phyloP scores from a whole-genome alignment of 2,113 vertebrate genomes.

The Zosterops lateralis region DNA sequence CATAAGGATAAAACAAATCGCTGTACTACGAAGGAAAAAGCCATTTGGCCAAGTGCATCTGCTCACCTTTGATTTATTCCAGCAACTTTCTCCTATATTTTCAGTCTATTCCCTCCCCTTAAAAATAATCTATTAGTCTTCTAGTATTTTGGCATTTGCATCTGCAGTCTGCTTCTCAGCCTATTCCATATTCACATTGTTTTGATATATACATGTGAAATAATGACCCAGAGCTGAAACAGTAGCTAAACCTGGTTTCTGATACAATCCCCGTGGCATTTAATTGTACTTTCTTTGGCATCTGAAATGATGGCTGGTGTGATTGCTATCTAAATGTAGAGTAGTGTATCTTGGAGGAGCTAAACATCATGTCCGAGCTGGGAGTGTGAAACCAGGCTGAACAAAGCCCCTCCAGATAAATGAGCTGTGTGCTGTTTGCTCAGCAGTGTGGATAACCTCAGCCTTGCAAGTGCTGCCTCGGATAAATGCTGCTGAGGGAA shows the following conservation, averaged over 20 bases:
- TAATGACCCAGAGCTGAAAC: conserved; percentile 52
- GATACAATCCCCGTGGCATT: not conserved
- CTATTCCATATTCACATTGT: conserved; percentile 34
- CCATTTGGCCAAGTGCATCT: conserved; percentile 60
- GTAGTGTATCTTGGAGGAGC: not conserved
- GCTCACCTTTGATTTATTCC: conserved; percentile 66
- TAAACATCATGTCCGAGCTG: not conserved
- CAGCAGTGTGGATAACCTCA: not conserved
- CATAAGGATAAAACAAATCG: conserved; percentile 54
- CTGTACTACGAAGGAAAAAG: conserved; percentile 33
- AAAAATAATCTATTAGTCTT: conserved; percentile 58
- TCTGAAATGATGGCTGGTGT: conserved; percentile 12
- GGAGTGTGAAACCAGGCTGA: not conserved
- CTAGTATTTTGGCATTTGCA: conserved; percentile 58
- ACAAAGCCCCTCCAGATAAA: conserved; percentile 36
- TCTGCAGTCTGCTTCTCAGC: conserved; percentile 32
- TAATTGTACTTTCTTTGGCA: conserved; percentile 44
- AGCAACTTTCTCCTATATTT: conserved; percentile 48
- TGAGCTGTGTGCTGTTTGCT: conserved; percentile 14
- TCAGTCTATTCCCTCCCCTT: conserved; percentile 30
- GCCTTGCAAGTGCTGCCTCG: not conserved
- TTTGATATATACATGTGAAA: conserved; percentile 49
- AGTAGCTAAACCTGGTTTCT: conserved; percentile 26
- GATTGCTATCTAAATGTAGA: not conserved
- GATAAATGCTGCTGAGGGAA: not conserved